Conservation (phyloP, 2,888 invertebrate species). For the Autographa gamma region DNA sequence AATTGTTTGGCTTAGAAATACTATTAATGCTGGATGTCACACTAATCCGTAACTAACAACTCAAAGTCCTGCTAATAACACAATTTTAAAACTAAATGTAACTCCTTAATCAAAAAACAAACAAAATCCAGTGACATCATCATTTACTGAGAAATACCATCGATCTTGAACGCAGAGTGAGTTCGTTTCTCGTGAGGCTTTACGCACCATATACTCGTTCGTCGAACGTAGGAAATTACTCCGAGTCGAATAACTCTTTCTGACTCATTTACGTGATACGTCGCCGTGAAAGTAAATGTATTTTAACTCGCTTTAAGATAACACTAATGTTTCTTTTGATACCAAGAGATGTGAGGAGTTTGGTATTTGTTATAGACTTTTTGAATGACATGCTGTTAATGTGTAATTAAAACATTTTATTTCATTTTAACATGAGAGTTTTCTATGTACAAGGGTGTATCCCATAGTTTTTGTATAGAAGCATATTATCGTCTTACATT, state of each 20-base stretch:
- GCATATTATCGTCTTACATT: too few relatives aligned
- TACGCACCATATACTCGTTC: constrained; percentile 63
- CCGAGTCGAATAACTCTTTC: constrained; percentile 70
- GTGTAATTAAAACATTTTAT: too few relatives aligned
- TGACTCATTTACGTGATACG: constrained; percentile 71
- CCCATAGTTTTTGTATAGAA: too few relatives aligned
- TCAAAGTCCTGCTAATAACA: too few relatives aligned
- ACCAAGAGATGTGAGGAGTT: background rate
- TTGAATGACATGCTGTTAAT: too few relatives aligned
- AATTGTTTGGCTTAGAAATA: too few relatives aligned
- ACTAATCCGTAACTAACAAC: too few relatives aligned
- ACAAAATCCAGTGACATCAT: constrained; percentile 29
- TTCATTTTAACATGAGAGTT: too few relatives aligned
- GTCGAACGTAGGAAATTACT: constrained; percentile 64
- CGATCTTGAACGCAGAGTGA: constrained; percentile 54
- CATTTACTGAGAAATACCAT: constrained; percentile 51
- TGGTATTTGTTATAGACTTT: too few relatives aligned
- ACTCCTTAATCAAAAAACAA: background rate
- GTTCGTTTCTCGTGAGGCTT: constrained; percentile 59
- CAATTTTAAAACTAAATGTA: background rate
- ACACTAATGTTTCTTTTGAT: background rate
- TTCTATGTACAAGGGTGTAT: too few relatives aligned
- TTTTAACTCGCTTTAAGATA: constrained; percentile 44
- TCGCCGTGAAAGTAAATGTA: constrained; percentile 65
- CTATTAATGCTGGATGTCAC: too few relatives aligned